phyloP scores from a whole-genome alignment of 2,797 vertebrate species.

The Crocidura indochinensis region DNA sequence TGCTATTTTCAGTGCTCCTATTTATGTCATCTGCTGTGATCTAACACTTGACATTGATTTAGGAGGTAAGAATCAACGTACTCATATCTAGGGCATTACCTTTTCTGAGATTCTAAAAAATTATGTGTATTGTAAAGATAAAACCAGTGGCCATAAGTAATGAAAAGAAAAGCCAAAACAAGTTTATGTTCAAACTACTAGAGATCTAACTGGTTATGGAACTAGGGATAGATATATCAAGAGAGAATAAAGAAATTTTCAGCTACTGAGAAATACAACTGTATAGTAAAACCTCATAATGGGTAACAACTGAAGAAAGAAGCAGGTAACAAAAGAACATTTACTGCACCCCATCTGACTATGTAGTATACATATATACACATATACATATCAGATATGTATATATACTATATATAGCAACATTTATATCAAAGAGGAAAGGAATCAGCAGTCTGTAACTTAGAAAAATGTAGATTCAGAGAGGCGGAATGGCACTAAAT shows the following conservation, averaged over 20 bases:
- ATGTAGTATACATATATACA: background rate
- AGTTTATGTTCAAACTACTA: background rate
- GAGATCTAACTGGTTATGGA: background rate
- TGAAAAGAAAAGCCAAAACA: background rate
- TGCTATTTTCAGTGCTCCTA: background rate
- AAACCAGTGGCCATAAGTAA: background rate
- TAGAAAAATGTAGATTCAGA: constrained; percentile 13
- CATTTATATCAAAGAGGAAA: constrained; percentile 19
- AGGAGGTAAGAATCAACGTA: background rate
- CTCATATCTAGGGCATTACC: background rate
- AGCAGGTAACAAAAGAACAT: background rate
- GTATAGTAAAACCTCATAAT: background rate
- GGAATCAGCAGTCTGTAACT: background rate
- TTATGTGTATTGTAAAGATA: constrained; percentile 25
- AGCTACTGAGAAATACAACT: background rate
- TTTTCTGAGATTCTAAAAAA: constrained; percentile 14
- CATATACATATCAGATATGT: background rate
- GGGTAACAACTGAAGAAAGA: background rate
- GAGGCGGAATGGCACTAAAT: background rate
- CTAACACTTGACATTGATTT: constrained; percentile 11
- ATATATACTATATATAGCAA: background rate
- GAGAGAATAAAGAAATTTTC: background rate
- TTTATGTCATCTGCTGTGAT: background rate
- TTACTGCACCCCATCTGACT: background rate
- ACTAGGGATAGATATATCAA: background rate